Evolutionary conservation across 2,888 invertebrate species (phyloP).

Genomic region (Podabrus alpinus): DNA sequence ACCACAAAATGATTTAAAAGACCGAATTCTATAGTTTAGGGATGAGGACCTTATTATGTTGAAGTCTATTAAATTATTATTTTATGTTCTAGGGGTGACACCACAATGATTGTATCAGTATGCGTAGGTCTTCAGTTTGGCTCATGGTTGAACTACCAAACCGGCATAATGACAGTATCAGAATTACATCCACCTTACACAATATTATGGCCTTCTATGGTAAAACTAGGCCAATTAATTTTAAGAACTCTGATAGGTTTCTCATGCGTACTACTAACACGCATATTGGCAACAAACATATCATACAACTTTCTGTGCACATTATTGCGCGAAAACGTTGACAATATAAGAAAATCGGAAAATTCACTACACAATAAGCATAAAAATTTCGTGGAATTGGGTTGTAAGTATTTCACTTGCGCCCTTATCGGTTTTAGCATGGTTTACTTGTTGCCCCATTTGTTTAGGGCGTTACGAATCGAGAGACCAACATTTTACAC

Average conservation of each 20-base stretch:
- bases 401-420: conserved; percentile 83
- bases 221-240: conserved; percentile 69
- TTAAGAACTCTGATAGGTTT: conserved; percentile 78
- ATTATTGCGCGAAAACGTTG: conserved; percentile 68
- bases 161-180: conserved; percentile 68
- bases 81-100: conserved; percentile 75
- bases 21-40: too few relatives aligned
- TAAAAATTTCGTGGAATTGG: conserved; percentile 78
- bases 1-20: too few relatives aligned
- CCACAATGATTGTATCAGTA: conserved; percentile 83
- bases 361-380: conserved; percentile 70
- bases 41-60: too few relatives aligned
- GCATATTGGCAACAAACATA: conserved; percentile 69
- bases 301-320: conserved; percentile 74
- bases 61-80: conserved; percentile 2
- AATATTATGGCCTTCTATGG: conserved; percentile 78
- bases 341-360: conserved; percentile 67
- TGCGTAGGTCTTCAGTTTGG: conserved; percentile 78
- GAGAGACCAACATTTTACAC: conserved; percentile 84
- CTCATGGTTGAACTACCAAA: conserved; percentile 83
- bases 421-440: conserved; percentile 80
- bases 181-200: conserved; percentile 68
- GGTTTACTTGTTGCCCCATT: conserved; percentile 74
- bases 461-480: conserved; percentile 76
- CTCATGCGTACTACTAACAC: conserved; percentile 70